Conservation (phyloP, 2,113 vertebrate genomes). For the Eptatretus burgeri region DNA sequence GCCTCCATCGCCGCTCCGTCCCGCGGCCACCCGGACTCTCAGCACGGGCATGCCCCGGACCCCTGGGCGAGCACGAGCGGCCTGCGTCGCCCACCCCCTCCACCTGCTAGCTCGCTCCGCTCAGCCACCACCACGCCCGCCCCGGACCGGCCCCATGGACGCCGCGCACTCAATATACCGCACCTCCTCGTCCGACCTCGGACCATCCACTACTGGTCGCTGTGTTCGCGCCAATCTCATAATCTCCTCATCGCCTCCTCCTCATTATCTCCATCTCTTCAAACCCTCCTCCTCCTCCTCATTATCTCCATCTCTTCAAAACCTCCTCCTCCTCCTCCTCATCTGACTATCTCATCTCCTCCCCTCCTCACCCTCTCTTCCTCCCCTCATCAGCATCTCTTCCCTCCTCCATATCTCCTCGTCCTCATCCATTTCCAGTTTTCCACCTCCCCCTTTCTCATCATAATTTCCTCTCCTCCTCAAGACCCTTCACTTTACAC, state of each 20-base stretch:
- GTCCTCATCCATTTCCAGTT: too few relatives aligned
- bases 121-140: background rate
- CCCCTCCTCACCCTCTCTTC: too few relatives aligned
- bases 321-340: background rate
- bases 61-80: background rate
- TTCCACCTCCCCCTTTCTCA: too few relatives aligned
- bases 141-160: too few relatives aligned
- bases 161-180: too few relatives aligned
- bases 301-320: background rate
- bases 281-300: background rate
- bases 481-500: too few relatives aligned
- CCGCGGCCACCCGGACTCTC: background rate
- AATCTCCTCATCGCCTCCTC: too few relatives aligned
- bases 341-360: too few relatives aligned
- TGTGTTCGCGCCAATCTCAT: too few relatives aligned
- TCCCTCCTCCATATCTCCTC: background rate
- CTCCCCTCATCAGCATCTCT: background rate
- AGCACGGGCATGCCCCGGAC: background rate
- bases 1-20: background rate
- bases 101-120: background rate
- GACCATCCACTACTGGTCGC: too few relatives aligned
- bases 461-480: too few relatives aligned
- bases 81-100: background rate
- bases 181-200: too few relatives aligned
- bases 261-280: background rate